Evolutionary conservation across 2,888 invertebrate genomes (phyloP).

Genomic region (Leptopilina syphax): DNA sequence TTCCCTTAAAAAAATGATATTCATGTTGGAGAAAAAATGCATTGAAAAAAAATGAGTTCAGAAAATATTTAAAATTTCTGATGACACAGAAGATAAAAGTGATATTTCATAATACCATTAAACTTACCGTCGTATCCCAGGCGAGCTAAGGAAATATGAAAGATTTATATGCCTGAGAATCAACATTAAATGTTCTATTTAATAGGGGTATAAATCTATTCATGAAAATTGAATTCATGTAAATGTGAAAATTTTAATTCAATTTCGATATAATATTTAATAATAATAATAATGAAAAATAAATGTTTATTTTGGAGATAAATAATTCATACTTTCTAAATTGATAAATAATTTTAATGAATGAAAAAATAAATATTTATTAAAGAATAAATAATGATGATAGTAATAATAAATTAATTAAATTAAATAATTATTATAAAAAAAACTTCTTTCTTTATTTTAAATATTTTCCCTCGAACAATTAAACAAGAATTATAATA

Average conservation of each 20-base stretch:
- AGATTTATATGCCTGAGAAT: conserved; percentile 43
- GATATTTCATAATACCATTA: conserved; percentile 30
- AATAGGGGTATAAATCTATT: neutral
- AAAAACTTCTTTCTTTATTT: too few relatives aligned
- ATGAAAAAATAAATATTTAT: too few relatives aligned
- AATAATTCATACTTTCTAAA: too few relatives aligned
- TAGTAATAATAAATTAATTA: too few relatives aligned
- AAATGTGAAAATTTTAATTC: conserved; percentile 1
- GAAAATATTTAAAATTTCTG: conserved; percentile 12
- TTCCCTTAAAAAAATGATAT: neutral
- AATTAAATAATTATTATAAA: too few relatives aligned
- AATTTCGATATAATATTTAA: too few relatives aligned
- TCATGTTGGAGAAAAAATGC: neutral
- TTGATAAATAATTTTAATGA: too few relatives aligned
- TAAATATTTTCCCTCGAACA: neutral
- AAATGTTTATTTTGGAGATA: too few relatives aligned
- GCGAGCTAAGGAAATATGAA: conserved; percentile 55
- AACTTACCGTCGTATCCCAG: conserved; percentile 58
- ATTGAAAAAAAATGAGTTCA: neutral
- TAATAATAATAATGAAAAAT: too few relatives aligned
- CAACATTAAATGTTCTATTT: conserved; percentile 18
- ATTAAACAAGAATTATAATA: neutral
- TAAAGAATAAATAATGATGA: too few relatives aligned
- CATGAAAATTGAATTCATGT: neutral
- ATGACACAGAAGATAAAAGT: conserved; percentile 9